phyloP scores from a whole-genome alignment of 2,797 vertebrate genomes.

The Buphagus erythrorhynchus region DNA sequence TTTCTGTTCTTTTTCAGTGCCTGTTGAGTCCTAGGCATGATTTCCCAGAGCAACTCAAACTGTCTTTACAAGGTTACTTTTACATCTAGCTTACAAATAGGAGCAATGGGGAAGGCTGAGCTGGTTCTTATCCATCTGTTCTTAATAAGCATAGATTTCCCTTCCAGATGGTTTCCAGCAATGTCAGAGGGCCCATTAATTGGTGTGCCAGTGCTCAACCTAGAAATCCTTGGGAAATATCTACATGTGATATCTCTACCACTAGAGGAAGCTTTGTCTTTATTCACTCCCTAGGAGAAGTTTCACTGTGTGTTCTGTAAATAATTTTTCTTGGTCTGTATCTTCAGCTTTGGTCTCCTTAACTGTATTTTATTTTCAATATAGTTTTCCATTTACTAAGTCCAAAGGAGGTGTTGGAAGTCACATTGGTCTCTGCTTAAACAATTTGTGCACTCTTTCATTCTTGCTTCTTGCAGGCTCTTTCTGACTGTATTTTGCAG shows the following conservation, averaged over 20 bases:
- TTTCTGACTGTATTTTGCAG: neutral
- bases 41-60: neutral
- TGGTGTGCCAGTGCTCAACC: neutral
- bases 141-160: constrained; percentile 19
- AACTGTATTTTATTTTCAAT: neutral
- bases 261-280: neutral
- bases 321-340: neutral
- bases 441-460: neutral
- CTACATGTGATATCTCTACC: neutral
- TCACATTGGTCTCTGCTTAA: neutral
- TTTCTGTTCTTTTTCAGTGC: neutral
- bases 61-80: neutral
- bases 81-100: neutral
- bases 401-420: neutral
- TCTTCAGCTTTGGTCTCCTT: neutral
- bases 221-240: neutral
- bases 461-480: neutral
- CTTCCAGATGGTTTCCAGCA: neutral
- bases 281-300: neutral
- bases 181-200: constrained; percentile 7
- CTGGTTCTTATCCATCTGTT: constrained; percentile 29
- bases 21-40: neutral
- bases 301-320: neutral
- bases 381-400: neutral
- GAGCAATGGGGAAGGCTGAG: neutral